phyloP scores from a whole-genome alignment of 2,113 vertebrate species.

The Emydura subglobosa region DNA sequence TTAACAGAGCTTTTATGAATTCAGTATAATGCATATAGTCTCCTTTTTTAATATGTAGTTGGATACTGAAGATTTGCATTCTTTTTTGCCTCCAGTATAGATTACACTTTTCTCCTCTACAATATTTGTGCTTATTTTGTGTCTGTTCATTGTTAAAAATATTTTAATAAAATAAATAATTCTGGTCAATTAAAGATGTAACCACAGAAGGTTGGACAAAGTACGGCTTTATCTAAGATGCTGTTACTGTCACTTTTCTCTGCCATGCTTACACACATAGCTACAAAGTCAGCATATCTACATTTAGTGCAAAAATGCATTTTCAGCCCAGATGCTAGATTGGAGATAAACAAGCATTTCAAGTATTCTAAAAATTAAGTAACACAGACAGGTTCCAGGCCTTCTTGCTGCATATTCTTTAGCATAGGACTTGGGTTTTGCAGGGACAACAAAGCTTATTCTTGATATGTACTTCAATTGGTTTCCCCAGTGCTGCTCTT shows the following conservation, averaged over 20 bases:
- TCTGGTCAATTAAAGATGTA: not conserved
- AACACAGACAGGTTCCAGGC: not conserved
- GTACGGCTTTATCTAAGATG: not conserved
- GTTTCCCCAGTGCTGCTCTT: not conserved
- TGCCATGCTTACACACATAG: no score
- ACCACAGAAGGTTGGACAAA: not conserved
- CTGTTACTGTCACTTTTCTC: not conserved
- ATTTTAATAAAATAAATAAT: not conserved
- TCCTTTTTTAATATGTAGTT: not conserved
- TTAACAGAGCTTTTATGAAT: not conserved
- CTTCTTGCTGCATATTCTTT: not conserved
- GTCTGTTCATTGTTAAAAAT: not conserved
- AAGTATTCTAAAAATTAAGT: not conserved
- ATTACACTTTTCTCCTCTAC: not conserved
- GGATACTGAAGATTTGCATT: not conserved
- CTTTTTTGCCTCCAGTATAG: not conserved
- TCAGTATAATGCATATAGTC: not conserved
- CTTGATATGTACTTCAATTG: not conserved
- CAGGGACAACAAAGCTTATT: not conserved
- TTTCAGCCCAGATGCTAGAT: fast-evolving
- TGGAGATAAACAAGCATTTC: not conserved
- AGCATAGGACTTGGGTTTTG: not conserved
- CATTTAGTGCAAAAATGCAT: not conserved
- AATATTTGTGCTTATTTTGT: not conserved
- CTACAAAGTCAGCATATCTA: not conserved